A percentile compares a stretch with the other conserved stretches of the same genome.
These are phyloP conservation scores for Pseudomyrmex flavicornis DNA, from an alignment of 1,140 invertebrate species.

Conservation along the genomic window DNA sequence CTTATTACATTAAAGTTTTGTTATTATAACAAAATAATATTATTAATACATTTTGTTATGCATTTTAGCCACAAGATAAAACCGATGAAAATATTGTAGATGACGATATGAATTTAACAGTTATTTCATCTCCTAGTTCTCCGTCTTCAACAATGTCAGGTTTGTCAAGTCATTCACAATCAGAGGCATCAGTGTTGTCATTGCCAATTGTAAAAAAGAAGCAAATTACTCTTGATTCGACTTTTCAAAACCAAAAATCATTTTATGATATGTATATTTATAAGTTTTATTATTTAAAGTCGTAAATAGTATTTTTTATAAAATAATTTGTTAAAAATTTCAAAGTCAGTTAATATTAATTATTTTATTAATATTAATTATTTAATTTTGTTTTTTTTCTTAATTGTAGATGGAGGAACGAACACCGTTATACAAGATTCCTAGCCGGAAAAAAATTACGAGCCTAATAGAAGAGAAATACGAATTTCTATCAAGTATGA, in stretches of 20 bases:
- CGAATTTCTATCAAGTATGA: constrained; percentile 5
- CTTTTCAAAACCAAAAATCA: constrained; percentile 9
- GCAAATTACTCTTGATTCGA: neutral
- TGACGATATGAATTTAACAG: neutral
- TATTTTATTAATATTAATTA: too few species aligned
- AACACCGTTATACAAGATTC: constrained; percentile 17
- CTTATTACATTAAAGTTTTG: neutral
- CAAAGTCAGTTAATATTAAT: too few species aligned
- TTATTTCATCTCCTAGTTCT: neutral
- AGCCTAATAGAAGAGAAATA: constrained; percentile 13
- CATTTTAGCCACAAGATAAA: constrained; percentile 12
- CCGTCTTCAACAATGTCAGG: neutral
- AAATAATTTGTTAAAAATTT: too few species aligned
- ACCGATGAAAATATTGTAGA: neutral
- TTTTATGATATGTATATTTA: constrained; percentile 23
- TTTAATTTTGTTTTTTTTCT: constrained; percentile 5
- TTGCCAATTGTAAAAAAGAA: neutral
- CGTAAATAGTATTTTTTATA: too few species aligned
- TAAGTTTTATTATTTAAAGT: too few species aligned
- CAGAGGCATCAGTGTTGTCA: neutral
- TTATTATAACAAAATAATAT: neutral
- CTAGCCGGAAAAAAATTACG: neutral
- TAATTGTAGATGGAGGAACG: constrained; percentile 15
- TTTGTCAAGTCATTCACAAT: neutral
- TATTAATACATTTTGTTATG: neutral